Evolutionary conservation across 1,140 invertebrate species (phyloP), one percentile per base, ranked within the genome.

Genomic region (Leptinotarsa lineolata): DNA sequence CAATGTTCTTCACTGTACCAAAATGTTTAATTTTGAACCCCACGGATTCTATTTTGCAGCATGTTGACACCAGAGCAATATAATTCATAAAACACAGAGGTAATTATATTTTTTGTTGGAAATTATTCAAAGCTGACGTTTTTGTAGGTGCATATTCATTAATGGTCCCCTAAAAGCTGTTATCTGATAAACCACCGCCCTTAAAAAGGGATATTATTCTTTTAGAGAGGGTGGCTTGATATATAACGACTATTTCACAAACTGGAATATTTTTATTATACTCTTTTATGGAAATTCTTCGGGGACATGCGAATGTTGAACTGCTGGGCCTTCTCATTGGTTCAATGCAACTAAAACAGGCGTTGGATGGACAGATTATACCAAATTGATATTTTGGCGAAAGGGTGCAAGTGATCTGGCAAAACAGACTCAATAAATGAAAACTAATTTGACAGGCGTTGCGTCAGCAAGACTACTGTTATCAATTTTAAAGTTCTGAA

Each of bases 231-330:
- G 73, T 70, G 46, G 67, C 13, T 66, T 73, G 65, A 73, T 74
- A 74, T 70, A 74, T 74, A 74, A 70, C 68, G 61, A 60, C 63
- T 59, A 74, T 74, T 65, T 70, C 44, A 71, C 12, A 44, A 69
- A 71, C 69, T 70, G 69, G 70, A 74, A 74, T 74, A 70, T 74
- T 74, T 74, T 74, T 74, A 74, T 70, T 68, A 74, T 58, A 59
- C 58, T 59, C n/a, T 20, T 74, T 74, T 74, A 74, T 74, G 73
- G 73, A 69, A 74, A 74, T 74, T 70, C 63, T 70, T 65, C 15
- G 16, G 39, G 54, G 20, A 74, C 68, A 74, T 70, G 68, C 73
- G 61, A 73, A 69, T 54, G 45, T 15, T 54, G 16, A 18, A 15
- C 15, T 16, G 48, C 15, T 16, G 48, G 48, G 16, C 30, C 8